phyloP scores from a whole-genome alignment of 1,140 invertebrate species.

The Microplitis mediator region DNA sequence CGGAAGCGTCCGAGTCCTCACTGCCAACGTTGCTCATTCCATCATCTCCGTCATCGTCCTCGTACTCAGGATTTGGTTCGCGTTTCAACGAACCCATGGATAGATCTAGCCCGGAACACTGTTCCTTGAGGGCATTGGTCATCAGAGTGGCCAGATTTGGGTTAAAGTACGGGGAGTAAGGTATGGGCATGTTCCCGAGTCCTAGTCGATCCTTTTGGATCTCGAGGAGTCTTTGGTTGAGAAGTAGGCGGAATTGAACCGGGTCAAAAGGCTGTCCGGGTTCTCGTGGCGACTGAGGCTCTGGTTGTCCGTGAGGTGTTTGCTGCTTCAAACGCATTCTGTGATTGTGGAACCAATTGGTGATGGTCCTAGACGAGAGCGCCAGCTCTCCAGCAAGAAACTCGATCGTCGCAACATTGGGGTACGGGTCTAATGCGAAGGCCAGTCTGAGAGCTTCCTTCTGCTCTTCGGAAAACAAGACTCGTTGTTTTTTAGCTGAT shows the following conservation, averaged over 20 bases:
- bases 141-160: constrained; percentile 74
- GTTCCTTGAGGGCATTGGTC: constrained; percentile 73
- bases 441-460: constrained; percentile 94
- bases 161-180: constrained; percentile 78
- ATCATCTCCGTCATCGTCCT: constrained; percentile 77
- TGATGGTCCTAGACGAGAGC: constrained; percentile 94
- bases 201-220: constrained; percentile 82
- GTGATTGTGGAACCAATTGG: constrained; percentile 99
- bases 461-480: constrained; percentile 97
- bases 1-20: constrained; percentile 71
- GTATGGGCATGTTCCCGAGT: constrained; percentile 72
- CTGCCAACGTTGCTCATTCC: constrained; percentile 78
- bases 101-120: constrained; percentile 79
- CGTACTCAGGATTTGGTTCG: constrained; percentile 72
- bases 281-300: constrained; percentile 71
- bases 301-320: constrained; percentile 74
- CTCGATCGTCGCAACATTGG: constrained; percentile 93
- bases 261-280: constrained; percentile 84
- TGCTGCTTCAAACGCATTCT: constrained; percentile 95
- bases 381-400: constrained; percentile 89
- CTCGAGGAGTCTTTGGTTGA: constrained; percentile 86
- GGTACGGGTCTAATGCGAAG: constrained; percentile 95
- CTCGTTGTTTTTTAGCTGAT: constrained; percentile 88
- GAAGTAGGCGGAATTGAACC: constrained; percentile 84
- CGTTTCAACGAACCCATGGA: constrained; percentile 79